phyloP scores from a whole-genome alignment of 2,113 vertebrate genomes.

The Heteronetta atricapilla region DNA sequence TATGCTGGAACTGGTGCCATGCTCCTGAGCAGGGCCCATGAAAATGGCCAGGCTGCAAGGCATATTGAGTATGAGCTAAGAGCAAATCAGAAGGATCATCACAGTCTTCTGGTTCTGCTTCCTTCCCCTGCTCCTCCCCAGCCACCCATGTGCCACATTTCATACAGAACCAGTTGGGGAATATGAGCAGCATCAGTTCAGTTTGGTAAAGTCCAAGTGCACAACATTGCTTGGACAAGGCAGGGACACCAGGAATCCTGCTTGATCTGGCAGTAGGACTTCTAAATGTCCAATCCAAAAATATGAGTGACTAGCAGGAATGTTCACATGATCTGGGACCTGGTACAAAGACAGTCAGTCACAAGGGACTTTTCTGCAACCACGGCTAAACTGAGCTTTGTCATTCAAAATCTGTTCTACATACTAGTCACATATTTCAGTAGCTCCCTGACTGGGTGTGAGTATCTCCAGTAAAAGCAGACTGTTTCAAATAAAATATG shows the following conservation, averaged over 20 bases:
- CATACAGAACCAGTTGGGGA: not conserved
- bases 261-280: not conserved
- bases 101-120: not conserved
- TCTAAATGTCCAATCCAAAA: not conserved
- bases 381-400: not conserved
- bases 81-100: not conserved
- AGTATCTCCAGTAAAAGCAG: not conserved
- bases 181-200: not conserved
- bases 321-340: not conserved
- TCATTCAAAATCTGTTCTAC: not conserved
- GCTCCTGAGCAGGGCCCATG: not conserved
- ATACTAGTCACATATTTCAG: not conserved
- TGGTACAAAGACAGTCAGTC: not conserved
- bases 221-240: not conserved
- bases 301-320: not conserved
- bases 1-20: not conserved
- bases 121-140: not conserved
- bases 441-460: not conserved
- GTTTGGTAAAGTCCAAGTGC: not conserved
- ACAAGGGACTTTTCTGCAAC: not conserved
- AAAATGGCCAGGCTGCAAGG: not conserved
- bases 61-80: not conserved
- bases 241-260: not conserved
- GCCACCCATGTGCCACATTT: rapidly evolving
- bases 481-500: not conserved